These are phyloP conservation scores for Cottus gobio DNA, from an alignment of 2,113 vertebrate species.

Conservation along the genomic window DNA sequence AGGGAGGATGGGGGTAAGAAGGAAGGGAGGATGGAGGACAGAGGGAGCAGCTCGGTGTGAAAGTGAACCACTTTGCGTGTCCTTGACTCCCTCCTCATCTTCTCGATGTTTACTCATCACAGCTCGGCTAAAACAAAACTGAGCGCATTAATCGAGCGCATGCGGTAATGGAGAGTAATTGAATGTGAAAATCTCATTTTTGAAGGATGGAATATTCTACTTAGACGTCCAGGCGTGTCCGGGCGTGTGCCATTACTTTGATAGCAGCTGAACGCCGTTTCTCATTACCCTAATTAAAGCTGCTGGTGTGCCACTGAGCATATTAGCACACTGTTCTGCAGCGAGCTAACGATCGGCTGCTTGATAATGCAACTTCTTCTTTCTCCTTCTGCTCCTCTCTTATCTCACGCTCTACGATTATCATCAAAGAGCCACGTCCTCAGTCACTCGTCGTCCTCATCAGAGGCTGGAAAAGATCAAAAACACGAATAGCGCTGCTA, in stretches of 20 bases:
- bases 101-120: constrained; percentile 56
- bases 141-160: constrained; percentile 61
- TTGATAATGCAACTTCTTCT: constrained; percentile 61
- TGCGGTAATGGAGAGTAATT: constrained; percentile 71
- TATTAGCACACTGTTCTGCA: constrained; percentile 77
- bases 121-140: constrained; percentile 35
- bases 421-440: constrained; percentile 67
- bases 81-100: constrained; percentile 9
- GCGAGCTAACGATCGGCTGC: constrained; percentile 70
- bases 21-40: constrained; percentile 22
- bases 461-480: constrained; percentile 24
- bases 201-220: constrained; percentile 67
- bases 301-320: constrained; percentile 68
- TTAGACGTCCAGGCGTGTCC: constrained; percentile 73
- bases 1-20: constrained; percentile 24
- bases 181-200: constrained; percentile 79
- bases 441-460: constrained; percentile 34
- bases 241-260: constrained; percentile 76
- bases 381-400: constrained; percentile 42
- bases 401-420: constrained; percentile 63
- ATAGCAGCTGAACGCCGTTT: constrained; percentile 77
- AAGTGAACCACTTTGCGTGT: constrained; percentile 40
- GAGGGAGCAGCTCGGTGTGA: constrained; percentile 8
- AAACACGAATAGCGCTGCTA: constrained; percentile 11
- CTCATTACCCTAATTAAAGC: constrained; percentile 81